Conservation (phyloP, 2,888 invertebrate genomes). For the Lycophotia porphyrea region DNA sequence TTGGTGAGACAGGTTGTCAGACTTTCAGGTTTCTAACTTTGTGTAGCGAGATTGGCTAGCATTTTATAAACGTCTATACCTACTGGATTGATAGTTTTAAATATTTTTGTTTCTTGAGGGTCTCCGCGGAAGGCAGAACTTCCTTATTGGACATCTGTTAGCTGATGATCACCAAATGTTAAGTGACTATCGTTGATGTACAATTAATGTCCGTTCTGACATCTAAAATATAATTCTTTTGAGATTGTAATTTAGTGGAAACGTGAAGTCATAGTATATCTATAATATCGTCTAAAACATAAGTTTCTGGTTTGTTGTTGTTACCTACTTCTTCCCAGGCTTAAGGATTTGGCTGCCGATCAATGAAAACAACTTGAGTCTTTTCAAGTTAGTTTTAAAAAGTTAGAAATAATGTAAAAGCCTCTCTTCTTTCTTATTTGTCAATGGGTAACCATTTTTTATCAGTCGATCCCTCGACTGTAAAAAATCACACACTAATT, state of each 20-base stretch:
- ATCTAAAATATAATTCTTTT: not conserved
- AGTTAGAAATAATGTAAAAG: not conserved
- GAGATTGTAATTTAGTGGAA: not conserved
- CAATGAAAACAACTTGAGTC: not conserved
- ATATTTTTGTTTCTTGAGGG: slow-evolving; percentile 31
- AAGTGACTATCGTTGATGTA: slow-evolving; percentile 21
- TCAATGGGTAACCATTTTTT: not conserved
- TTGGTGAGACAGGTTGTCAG: not conserved
- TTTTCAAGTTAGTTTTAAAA: not conserved
- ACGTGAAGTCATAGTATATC: slow-evolving; percentile 1
- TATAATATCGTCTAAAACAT: not conserved
- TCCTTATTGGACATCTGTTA: not conserved
- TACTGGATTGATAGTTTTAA: not conserved
- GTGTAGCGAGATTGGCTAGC: not conserved
- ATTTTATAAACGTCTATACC: not conserved
- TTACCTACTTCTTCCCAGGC: not conserved
- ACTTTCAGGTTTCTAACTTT: not conserved
- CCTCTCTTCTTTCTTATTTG: not conserved
- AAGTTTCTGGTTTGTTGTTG: not conserved
- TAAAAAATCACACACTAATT: not conserved
- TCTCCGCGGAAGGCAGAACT: slow-evolving; percentile 28
- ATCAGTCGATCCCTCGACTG: not conserved
- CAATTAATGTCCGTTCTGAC: not conserved
- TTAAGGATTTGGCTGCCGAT: not conserved
- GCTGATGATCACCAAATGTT: slow-evolving; percentile 13